phyloP scores from a whole-genome alignment of 2,888 invertebrate species.

The Acheta domesticus region DNA sequence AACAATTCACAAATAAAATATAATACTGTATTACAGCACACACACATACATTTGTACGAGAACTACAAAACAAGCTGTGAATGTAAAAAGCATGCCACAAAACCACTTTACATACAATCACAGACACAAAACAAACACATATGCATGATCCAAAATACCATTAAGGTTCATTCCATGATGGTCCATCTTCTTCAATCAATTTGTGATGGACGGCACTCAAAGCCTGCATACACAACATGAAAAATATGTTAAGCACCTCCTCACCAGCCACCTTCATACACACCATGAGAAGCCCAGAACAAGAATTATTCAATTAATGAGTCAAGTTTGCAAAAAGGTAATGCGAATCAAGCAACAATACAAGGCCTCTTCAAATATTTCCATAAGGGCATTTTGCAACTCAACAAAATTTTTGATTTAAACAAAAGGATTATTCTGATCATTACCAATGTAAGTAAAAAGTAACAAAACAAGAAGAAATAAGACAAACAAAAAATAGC shows the following conservation, averaged over 20 bases:
- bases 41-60: no score
- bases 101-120: neutral
- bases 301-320: neutral
- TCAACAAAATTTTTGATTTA: no score
- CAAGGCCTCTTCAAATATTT: no score
- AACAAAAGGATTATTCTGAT: no score
- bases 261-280: neutral
- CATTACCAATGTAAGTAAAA: no score
- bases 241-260: constrained; percentile 24
- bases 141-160: constrained; percentile 30
- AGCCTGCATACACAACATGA: constrained; percentile 56
- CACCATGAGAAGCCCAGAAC: constrained; percentile 18
- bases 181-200: constrained; percentile 62
- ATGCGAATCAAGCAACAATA: no score
- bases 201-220: constrained; percentile 81
- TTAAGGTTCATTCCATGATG: constrained; percentile 32
- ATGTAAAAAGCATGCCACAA: neutral
- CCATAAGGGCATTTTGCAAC: no score
- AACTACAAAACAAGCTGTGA: neutral
- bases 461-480: no score
- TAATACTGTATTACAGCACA: no score
- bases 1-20: no score
- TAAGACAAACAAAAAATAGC: no score
- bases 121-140: constrained; percentile 1
- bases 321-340: no score